These are phyloP conservation scores for Actinia tenebrosa DNA, from an alignment of 64 coral and sea anemone species.

Conservation along the genomic window DNA sequence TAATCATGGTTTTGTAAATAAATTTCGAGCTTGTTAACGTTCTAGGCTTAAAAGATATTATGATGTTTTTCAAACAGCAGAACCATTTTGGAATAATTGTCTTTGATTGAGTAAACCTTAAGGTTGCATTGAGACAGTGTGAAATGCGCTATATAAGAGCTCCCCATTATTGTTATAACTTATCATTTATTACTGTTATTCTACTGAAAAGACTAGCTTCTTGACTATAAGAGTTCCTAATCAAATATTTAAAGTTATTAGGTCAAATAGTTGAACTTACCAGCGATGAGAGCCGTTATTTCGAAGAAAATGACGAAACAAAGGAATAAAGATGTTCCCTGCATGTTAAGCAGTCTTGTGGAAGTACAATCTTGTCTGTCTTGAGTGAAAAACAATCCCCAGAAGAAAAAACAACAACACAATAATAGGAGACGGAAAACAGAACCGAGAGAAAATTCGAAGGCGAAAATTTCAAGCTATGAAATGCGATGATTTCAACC, in stretches of 20 bases:
- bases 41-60: neutral
- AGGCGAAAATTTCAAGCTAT: neutral
- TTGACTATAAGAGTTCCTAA: neutral
- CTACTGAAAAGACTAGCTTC: neutral
- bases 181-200: too few species aligned
- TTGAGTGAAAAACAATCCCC: neutral
- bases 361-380: neutral
- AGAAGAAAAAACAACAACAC: neutral
- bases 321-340: neutral
- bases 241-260: neutral
- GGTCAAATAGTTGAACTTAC: slow-evolving; percentile 2
- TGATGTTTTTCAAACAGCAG: neutral
- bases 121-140: too few species aligned
- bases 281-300: slow-evolving; percentile 7
- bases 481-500: neutral
- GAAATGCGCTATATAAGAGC: too few species aligned
- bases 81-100: neutral
- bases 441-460: neutral
- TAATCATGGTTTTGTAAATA: neutral
- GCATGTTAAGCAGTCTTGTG: neutral
- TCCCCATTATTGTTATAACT: too few species aligned
- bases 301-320: neutral
- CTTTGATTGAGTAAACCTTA: neutral
- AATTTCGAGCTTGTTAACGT: neutral
- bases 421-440: neutral